These are phyloP conservation scores for Caenorhabditis tropicalis DNA, from an alignment of 1,140 invertebrate species.

Conservation along the genomic window DNA sequence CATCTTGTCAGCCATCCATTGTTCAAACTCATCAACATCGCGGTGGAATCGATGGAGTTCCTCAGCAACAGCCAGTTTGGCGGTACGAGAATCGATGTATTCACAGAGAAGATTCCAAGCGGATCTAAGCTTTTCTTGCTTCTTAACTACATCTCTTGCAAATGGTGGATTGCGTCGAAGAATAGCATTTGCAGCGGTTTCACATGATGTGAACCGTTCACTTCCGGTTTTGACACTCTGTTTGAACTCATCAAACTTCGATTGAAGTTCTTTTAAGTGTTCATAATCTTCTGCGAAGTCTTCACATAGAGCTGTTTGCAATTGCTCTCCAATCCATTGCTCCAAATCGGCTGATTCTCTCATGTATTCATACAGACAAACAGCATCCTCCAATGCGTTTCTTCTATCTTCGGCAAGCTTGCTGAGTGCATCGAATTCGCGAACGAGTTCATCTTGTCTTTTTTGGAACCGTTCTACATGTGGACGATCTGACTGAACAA, in stretches of 20 bases:
- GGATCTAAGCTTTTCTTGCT: slow-evolving; percentile 86
- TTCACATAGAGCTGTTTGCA: slow-evolving; percentile 86
- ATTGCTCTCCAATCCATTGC: slow-evolving; percentile 91
- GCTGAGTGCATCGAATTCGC: slow-evolving; percentile 46
- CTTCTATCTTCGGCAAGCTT: slow-evolving; percentile 81
- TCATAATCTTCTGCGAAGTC: slow-evolving; percentile 98
- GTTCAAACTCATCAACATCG: slow-evolving; percentile 89
- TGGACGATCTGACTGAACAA: slow-evolving; percentile 52
- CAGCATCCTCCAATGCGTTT: slow-evolving; percentile 72
- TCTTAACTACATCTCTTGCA: slow-evolving; percentile 83
- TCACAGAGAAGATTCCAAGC: slow-evolving; percentile 86
- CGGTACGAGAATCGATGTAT: slow-evolving; percentile 84
- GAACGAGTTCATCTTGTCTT: slow-evolving; percentile 48
- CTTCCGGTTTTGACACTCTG: slow-evolving; percentile 87
- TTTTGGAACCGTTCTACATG: slow-evolving; percentile 45
- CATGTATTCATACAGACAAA: slow-evolving; percentile 90
- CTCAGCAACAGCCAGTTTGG: slow-evolving; percentile 86
- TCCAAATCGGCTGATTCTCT: slow-evolving; percentile 88
- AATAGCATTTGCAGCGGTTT: slow-evolving; percentile 87
- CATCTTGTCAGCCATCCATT: slow-evolving; percentile 87
- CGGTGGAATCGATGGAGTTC: slow-evolving; percentile 95
- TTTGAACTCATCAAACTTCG: slow-evolving; percentile 94
- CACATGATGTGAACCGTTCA: slow-evolving; percentile 89
- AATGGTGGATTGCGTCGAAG: slow-evolving; percentile 80
- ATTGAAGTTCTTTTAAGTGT: slow-evolving; percentile 85